Evolutionary conservation across 2,797 vertebrate genomes (phyloP).

Genomic region (Acanthis flammea): DNA sequence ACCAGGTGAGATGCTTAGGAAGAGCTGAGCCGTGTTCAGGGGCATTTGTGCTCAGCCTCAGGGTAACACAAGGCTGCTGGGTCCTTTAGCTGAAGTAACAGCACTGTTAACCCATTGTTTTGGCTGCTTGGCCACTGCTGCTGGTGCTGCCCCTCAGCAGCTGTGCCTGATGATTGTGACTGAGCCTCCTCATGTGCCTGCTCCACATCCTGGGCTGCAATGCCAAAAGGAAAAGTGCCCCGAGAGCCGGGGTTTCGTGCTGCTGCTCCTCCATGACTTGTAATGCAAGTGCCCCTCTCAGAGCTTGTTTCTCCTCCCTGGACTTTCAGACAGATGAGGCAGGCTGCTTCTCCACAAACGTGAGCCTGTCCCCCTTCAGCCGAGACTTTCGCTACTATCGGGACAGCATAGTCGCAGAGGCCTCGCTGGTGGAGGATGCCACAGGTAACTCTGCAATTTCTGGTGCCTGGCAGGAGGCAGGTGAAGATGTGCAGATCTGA

Average conservation of each 20-base stretch:
- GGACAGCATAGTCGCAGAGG: slow-evolving; percentile 58
- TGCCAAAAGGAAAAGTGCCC: not conserved
- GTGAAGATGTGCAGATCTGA: not conserved
- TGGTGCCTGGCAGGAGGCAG: not conserved
- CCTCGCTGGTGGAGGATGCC: slow-evolving; percentile 74
- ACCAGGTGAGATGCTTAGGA: slow-evolving; percentile 40
- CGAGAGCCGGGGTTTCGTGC: fast-evolving
- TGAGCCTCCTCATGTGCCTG: not conserved
- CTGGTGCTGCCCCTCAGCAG: not conserved
- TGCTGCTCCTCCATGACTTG: not conserved
- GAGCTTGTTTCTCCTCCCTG: not conserved
- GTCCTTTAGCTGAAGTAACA: not conserved
- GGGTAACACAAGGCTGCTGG: not conserved
- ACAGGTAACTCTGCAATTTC: slow-evolving; percentile 73
- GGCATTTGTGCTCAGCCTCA: not conserved
- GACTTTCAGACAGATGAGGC: slow-evolving; percentile 73
- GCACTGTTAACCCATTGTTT: not conserved
- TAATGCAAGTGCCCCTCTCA: fast-evolving
- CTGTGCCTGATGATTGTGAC: not conserved
- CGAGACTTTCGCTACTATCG: not conserved
- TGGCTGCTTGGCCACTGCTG: not conserved
- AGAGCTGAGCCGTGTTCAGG: not conserved
- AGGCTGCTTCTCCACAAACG: slow-evolving; percentile 71
- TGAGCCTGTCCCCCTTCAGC: slow-evolving; percentile 68
- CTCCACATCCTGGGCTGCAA: not conserved